phyloP scores from a whole-genome alignment of 2,888 invertebrate species.

The Carcina quercana region DNA sequence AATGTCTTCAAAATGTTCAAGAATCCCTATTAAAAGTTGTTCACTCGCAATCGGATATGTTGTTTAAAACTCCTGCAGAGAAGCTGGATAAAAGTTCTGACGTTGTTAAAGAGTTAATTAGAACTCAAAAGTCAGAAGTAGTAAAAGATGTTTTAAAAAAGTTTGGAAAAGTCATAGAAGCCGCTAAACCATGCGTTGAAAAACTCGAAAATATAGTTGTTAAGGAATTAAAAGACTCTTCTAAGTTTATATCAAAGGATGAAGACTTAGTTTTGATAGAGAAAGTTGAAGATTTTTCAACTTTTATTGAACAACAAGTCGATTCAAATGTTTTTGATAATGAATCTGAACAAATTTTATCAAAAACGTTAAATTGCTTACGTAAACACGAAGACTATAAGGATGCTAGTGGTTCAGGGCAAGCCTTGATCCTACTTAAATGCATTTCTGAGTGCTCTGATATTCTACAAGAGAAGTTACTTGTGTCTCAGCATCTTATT shows the following conservation, averaged over 20 bases:
- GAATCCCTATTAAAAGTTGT: slow-evolving; percentile 36
- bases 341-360: slow-evolving; percentile 21
- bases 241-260: slow-evolving; percentile 2
- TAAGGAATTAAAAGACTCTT: slow-evolving; percentile 29
- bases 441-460: slow-evolving; percentile 50
- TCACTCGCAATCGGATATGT: slow-evolving; percentile 35
- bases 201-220: slow-evolving; percentile 24
- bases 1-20: slow-evolving; percentile 36
- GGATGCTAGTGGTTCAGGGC: slow-evolving; percentile 40
- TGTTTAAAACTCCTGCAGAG: slow-evolving; percentile 33
- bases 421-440: slow-evolving; percentile 45
- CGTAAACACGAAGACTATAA: slow-evolving; percentile 43
- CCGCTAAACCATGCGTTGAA: slow-evolving; percentile 25
- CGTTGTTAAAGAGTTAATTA: slow-evolving; percentile 17
- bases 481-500: slow-evolving; percentile 19
- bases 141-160: slow-evolving; percentile 24
- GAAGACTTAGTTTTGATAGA: slow-evolving; percentile 23
- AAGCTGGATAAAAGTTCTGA: slow-evolving; percentile 28
- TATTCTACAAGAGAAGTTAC: slow-evolving; percentile 31
- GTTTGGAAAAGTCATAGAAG: slow-evolving; percentile 22
- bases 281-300: slow-evolving; percentile 30
- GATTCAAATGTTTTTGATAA: slow-evolving; percentile 13
- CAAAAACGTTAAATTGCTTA: slow-evolving; percentile 32
- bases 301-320: slow-evolving; percentile 24
- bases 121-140: slow-evolving; percentile 18